Conservation (phyloP, 2,797 vertebrate genomes). For the Pogonophryne albipinna region DNA sequence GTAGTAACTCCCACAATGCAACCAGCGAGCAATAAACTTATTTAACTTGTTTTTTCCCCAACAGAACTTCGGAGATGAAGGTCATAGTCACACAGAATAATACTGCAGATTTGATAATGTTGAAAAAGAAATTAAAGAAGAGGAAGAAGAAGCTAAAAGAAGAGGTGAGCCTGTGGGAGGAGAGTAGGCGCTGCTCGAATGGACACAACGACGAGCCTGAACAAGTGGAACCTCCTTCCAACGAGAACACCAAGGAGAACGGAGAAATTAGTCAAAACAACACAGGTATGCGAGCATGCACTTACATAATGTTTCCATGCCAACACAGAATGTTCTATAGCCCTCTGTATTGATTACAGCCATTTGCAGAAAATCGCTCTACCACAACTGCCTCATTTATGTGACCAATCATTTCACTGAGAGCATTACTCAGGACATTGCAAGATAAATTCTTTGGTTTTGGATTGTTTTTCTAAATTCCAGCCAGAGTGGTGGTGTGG, state of each 20-base stretch:
- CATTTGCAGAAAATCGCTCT: conserved; percentile 7
- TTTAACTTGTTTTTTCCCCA: neutral
- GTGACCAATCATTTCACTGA: neutral
- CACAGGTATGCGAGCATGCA: conserved; percentile 63
- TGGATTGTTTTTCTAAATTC: neutral
- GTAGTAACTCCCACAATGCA: neutral
- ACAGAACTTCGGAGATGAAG: conserved; percentile 50
- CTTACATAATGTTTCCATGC: conserved; percentile 22
- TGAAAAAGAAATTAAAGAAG: conserved; percentile 77
- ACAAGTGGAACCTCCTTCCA: conserved; percentile 42
- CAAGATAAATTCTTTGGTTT: neutral
- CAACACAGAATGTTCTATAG: neutral
- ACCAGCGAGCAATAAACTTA: neutral
- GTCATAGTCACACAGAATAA: conserved; percentile 26
- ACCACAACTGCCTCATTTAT: conserved; percentile 4
- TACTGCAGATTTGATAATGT: conserved; percentile 17
- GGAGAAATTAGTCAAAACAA: conserved; percentile 47
- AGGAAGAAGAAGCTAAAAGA: conserved; percentile 81
- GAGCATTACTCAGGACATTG: conserved; percentile 5
- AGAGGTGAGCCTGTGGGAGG: conserved; percentile 53
- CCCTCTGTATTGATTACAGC: neutral
- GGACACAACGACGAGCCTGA: conserved; percentile 25
- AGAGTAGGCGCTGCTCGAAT: conserved; percentile 58
- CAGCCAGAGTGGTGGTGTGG: conserved; percentile 65
- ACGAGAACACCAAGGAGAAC: conserved; percentile 36